Evolutionary conservation across 2,113 vertebrate genomes (phyloP), one percentile per base, ranked within the genome.

Genomic region (Nanorana parkeri): DNA sequence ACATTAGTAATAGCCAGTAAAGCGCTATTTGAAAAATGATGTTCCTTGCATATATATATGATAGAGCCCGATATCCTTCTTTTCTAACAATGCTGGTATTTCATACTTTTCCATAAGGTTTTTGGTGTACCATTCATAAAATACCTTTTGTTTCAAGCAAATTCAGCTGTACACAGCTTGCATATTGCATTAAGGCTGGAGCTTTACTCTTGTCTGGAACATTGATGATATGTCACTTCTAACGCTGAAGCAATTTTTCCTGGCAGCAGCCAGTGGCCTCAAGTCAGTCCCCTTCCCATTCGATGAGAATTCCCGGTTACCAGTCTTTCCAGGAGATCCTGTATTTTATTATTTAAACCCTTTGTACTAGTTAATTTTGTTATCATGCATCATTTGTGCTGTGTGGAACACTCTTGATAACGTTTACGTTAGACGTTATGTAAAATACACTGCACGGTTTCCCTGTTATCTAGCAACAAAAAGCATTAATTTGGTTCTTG

Each of bases 381-480:
- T 58, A 74, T 58, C 11, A 10, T 36, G 54, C 54, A 73, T 52
- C 51, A 23, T 54, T 71, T 26, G 47, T 19, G n/a, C 26, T 55
- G 19, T 17, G 56, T 61, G 23, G 41, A 78, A 67, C 41, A 24
- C 36, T 20, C 41, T 74, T 26, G 28, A 29, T 56, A 74, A 6
- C 51, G 52, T 74, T 74, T 74, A 29, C 28, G 55, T 81, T 17
- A 8, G 47, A 41, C 41, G 16, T 65, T 54, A 36, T 67, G 60
- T 74, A 32, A 81, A 61, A 81, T 47, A n/a, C 47, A 73, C 20
- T 16, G 26, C 55, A 17, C 4, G 54, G 69, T 73, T 55, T 10
- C 36, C 63, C 47, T 66, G 80, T 81, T 74, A 17, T 69, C 26
- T 41, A 66, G 80, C 69, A 74, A 81, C 60, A 5, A 10, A 23